Conservation (phyloP, 1,140 invertebrate species). For the Cydia splendana region DNA sequence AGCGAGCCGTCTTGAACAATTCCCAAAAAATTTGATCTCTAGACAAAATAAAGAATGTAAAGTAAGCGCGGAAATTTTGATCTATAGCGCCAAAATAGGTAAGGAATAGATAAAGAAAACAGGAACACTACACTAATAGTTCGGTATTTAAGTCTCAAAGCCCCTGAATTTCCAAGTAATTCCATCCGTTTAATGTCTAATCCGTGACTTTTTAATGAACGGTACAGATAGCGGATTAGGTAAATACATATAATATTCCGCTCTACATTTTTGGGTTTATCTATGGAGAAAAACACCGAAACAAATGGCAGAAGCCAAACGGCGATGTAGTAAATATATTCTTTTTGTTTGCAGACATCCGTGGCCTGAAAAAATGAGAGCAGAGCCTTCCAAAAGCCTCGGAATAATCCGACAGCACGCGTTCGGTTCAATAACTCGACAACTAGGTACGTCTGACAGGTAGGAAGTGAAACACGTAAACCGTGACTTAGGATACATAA, state of each 20-base stretch:
- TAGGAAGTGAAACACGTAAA: background rate
- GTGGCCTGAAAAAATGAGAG: slow-evolving; percentile 64
- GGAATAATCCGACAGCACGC: slow-evolving; percentile 9
- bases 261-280: background rate
- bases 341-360: slow-evolving; percentile 48
- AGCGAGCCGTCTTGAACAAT: too few species aligned
- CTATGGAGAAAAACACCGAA: background rate
- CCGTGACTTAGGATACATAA: slow-evolving; percentile 19
- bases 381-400: slow-evolving; percentile 36
- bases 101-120: too few species aligned
- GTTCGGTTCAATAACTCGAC: slow-evolving; percentile 24
- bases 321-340: slow-evolving; percentile 34
- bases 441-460: background rate
- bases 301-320: background rate
- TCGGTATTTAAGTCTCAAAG: background rate
- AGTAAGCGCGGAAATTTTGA: too few species aligned
- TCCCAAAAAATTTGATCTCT: too few species aligned
- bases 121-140: too few species aligned
- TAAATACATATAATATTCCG: too few species aligned
- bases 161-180: too few species aligned
- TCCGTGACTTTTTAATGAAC: too few species aligned
- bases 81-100: too few species aligned
- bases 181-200: too few species aligned
- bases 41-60: too few species aligned
- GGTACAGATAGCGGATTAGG: too few species aligned